phyloP scores from a whole-genome alignment of 2,797 vertebrate genomes.

The Selene dorsalis region DNA sequence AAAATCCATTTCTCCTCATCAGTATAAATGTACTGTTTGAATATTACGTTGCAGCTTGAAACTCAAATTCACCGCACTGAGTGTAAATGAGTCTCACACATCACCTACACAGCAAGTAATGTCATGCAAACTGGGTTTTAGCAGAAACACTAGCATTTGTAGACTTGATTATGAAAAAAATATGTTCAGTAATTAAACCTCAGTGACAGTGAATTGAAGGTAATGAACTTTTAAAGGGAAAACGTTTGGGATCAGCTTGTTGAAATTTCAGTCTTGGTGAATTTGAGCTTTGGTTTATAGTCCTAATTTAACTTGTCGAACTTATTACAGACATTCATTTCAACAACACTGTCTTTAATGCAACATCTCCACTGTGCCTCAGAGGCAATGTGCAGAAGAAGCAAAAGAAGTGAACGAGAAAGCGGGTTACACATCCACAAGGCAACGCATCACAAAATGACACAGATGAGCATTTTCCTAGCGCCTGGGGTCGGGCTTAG shows the following conservation, averaged over 20 bases:
- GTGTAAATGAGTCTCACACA: conserved; percentile 44
- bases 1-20: conserved; percentile 68
- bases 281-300: conserved; percentile 47
- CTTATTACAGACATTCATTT: conserved; percentile 68
- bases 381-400: conserved; percentile 45
- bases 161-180: conserved; percentile 35
- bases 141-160: conserved; percentile 23
- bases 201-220: conserved; percentile 30
- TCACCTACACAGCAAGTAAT: conserved; percentile 19
- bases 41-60: conserved; percentile 33
- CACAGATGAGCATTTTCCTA: conserved; percentile 65
- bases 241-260: conserved; percentile 16
- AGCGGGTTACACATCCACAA: conserved; percentile 52
- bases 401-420: conserved; percentile 51
- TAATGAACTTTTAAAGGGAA: conserved; percentile 51
- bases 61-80: conserved; percentile 28
- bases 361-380: conserved; percentile 64
- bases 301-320: conserved; percentile 57
- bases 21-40: conserved; percentile 22
- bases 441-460: conserved; percentile 62
- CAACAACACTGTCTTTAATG: conserved; percentile 50
- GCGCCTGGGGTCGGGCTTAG: conserved; percentile 75
- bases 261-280: conserved; percentile 37
- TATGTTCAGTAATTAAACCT: conserved; percentile 40
- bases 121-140: conserved; percentile 48